Conservation (phyloP, 1,140 invertebrate species). For the Nebria ingens region DNA sequence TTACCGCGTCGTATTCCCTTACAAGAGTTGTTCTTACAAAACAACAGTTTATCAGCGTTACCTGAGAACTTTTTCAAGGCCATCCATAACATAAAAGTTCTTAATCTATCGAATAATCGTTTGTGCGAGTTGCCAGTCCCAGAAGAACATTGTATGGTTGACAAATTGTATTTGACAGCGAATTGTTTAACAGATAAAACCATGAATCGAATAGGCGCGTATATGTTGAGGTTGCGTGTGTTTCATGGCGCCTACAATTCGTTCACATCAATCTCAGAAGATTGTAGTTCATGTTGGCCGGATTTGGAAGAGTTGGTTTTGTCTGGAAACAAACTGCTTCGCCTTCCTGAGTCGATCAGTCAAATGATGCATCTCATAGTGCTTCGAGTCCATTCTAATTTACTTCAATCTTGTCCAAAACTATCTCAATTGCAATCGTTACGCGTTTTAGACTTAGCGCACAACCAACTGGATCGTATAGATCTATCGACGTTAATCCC, state of each 20-base stretch:
- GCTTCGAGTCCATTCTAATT: constrained; percentile 72
- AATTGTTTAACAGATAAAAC: constrained; percentile 67
- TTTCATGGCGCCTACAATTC: constrained; percentile 72
- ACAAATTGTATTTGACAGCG: constrained; percentile 63
- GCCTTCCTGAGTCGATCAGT: constrained; percentile 64
- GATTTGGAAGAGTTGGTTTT: constrained; percentile 72
- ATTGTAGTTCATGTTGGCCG: constrained; percentile 60
- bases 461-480: constrained; percentile 70
- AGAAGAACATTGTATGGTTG: constrained; percentile 45
- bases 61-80: constrained; percentile 66
- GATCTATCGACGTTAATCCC: constrained; percentile 65
- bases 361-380: constrained; percentile 59
- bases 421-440: constrained; percentile 61
- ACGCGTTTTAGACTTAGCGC: constrained; percentile 72
- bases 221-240: constrained; percentile 52
- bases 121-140: constrained; percentile 53
- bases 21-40: constrained; percentile 62
- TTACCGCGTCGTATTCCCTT: constrained; percentile 55
- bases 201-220: constrained; percentile 41
- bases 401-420: constrained; percentile 60
- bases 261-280: constrained; percentile 60
- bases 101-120: constrained; percentile 72
- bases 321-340: constrained; percentile 68
- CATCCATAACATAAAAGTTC: constrained; percentile 54
- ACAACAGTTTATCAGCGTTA: constrained; percentile 60